phyloP scores from a whole-genome alignment of 2,888 invertebrate genomes.

The Pachydiplax longipennis region DNA sequence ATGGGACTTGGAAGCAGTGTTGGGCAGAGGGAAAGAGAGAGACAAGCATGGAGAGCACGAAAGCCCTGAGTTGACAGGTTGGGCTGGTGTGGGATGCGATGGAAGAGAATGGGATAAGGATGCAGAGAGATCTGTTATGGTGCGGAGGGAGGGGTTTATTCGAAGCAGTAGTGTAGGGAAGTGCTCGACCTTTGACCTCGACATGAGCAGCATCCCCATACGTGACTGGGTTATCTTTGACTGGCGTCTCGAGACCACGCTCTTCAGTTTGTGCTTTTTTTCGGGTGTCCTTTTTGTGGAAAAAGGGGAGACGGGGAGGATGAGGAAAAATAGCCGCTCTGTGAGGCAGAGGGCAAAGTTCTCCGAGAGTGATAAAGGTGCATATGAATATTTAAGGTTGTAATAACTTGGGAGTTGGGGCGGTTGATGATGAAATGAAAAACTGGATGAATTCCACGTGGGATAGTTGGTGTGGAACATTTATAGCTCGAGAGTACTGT shows the following conservation, averaged over 20 bases:
- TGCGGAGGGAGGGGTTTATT: conserved; percentile 4
- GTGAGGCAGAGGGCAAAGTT: background rate
- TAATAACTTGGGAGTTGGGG: background rate
- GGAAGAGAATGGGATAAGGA: background rate
- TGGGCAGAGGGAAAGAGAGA: background rate
- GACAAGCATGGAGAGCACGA: conserved; percentile 36
- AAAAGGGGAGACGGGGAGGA: background rate
- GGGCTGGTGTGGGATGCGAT: conserved; percentile 5
- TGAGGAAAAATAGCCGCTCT: background rate
- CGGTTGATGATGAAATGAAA: background rate
- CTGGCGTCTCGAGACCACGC: conserved; percentile 41
- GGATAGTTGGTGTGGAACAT: background rate
- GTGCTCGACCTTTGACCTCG: conserved; percentile 31
- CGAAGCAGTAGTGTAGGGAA: conserved; percentile 30
- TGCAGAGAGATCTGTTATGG: conserved; percentile 10
- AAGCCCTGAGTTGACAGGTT: conserved; percentile 20
- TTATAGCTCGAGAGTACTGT: no score
- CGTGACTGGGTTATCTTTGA: conserved; percentile 38
- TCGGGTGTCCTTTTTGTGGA: background rate
- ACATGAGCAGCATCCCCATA: conserved; percentile 25
- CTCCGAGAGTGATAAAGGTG: background rate
- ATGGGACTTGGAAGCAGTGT: background rate
- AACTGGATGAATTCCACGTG: background rate
- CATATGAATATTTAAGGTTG: conserved; percentile 20
- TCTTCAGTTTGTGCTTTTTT: conserved; percentile 12